phyloP scores from a whole-genome alignment of 2,113 vertebrate species.

The Tetrax tetrax region DNA sequence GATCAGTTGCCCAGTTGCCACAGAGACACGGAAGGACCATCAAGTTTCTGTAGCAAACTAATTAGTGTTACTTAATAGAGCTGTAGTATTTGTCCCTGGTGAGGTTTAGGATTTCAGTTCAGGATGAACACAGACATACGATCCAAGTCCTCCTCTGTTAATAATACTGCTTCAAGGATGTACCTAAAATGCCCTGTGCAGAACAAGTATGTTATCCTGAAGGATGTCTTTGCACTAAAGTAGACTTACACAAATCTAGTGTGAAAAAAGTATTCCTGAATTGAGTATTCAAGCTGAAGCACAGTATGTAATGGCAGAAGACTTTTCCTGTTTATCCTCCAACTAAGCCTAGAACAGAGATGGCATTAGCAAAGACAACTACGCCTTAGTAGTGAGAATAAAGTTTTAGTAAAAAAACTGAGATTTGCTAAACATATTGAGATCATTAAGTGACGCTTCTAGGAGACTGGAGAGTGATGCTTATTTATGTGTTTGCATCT shows the following conservation, averaged over 20 bases:
- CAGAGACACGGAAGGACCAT: neutral
- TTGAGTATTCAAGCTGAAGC: neutral
- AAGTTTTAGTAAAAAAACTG: neutral
- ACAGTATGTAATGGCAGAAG: neutral
- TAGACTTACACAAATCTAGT: neutral
- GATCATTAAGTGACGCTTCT: neutral
- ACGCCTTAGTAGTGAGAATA: neutral
- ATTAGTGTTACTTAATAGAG: neutral
- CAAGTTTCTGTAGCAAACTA: neutral
- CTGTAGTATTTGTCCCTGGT: neutral
- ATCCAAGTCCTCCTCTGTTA: neutral
- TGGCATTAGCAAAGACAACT: neutral
- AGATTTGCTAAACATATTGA: neutral
- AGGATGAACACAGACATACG: neutral
- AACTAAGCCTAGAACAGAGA: neutral
- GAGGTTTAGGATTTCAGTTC: neutral
- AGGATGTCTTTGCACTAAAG: neutral
- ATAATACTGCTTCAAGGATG: neutral
- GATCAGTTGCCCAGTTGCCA: neutral
- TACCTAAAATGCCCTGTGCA: neutral
- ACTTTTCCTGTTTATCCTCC: neutral
- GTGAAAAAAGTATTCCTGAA: neutral
- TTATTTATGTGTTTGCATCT: neutral
- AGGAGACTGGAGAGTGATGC: neutral
- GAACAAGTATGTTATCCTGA: neutral